These are phyloP conservation scores for Hanleya hanleyi DNA, from an alignment of 2,888 invertebrate species.

Conservation along the genomic window DNA sequence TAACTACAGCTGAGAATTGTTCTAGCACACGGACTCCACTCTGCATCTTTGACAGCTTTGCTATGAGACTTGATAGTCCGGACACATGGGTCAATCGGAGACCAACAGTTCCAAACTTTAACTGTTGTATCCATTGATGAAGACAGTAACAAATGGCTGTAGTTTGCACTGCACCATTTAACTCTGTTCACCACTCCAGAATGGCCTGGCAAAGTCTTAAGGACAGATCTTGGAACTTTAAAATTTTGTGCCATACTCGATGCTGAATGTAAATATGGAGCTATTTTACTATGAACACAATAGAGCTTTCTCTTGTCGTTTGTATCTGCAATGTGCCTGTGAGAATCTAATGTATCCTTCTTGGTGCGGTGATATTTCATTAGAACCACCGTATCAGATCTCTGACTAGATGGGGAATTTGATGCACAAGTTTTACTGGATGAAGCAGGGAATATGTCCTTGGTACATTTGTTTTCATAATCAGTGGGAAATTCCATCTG, in stretches of 20 bases:
- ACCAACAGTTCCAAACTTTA: slow-evolving; percentile 70
- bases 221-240: slow-evolving; percentile 17
- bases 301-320: slow-evolving; percentile 44
- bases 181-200: slow-evolving; percentile 60
- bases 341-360: too few relatives aligned
- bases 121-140: slow-evolving; percentile 68
- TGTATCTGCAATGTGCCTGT: background rate
- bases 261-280: slow-evolving; percentile 33
- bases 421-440: too few relatives aligned
- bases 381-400: too few relatives aligned
- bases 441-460: too few relatives aligned
- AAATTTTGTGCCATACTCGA: slow-evolving; percentile 12
- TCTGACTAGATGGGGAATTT: too few relatives aligned
- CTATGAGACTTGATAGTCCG: slow-evolving; percentile 49
- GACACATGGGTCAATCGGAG: slow-evolving; percentile 50
- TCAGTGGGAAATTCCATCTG: too few relatives aligned
- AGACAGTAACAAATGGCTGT: slow-evolving; percentile 68
- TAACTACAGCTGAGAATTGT: slow-evolving; percentile 66
- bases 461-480: too few relatives aligned
- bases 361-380: too few relatives aligned
- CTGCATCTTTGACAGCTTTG: slow-evolving; percentile 67
- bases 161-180: slow-evolving; percentile 61
- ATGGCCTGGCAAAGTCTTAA: slow-evolving; percentile 45
- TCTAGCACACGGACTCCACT: slow-evolving; percentile 64
- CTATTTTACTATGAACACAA: slow-evolving; percentile 59